phyloP scores from a whole-genome alignment of 2,797 vertebrate genomes.

The Sarcoramphus papa region DNA sequence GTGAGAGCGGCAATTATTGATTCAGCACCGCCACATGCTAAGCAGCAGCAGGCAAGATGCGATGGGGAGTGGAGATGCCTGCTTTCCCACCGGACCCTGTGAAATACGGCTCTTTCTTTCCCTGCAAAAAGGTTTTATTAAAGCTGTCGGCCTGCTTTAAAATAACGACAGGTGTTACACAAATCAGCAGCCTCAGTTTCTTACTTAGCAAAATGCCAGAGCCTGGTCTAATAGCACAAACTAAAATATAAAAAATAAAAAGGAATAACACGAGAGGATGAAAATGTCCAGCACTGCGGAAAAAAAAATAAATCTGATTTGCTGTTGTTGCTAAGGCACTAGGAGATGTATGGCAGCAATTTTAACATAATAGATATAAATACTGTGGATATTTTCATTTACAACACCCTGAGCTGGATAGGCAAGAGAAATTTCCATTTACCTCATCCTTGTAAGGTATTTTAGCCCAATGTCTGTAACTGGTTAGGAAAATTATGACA shows the following conservation, averaged over 20 bases:
- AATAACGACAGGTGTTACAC: slow-evolving; percentile 25
- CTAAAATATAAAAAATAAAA: neutral
- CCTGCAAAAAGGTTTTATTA: slow-evolving; percentile 49
- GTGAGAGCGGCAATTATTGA: neutral
- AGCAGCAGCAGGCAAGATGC: neutral
- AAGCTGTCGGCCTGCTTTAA: slow-evolving; percentile 20
- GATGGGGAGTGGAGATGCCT: neutral
- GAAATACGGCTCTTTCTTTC: neutral
- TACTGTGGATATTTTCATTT: neutral
- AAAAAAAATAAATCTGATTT: neutral
- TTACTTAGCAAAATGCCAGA: neutral
- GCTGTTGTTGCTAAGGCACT: neutral
- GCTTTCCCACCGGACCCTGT: neutral
- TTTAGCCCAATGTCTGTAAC: neutral
- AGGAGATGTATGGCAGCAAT: neutral
- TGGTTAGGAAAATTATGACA: neutral
- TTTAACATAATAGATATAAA: neutral
- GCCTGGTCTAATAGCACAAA: neutral
- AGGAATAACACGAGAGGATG: neutral
- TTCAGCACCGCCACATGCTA: neutral
- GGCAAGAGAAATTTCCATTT: neutral
- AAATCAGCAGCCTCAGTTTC: neutral
- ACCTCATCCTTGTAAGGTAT: neutral
- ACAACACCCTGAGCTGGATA: neutral
- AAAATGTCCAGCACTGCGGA: neutral